These are phyloP conservation scores for Sciurus carolinensis DNA, from an alignment of 2,797 vertebrate species.

Conservation along the genomic window DNA sequence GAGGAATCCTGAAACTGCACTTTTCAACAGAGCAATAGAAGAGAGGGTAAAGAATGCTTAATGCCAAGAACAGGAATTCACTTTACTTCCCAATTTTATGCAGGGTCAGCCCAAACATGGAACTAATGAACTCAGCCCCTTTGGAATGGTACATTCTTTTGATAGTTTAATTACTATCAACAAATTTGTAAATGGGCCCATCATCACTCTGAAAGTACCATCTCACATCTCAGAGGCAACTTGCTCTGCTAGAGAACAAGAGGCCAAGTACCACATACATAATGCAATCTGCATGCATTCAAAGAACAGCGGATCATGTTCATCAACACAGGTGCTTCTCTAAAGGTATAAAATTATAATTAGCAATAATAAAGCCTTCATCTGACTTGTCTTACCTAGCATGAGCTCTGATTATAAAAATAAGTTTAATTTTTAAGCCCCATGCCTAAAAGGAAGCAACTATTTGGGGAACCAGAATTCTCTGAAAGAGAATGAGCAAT, in stretches of 20 bases:
- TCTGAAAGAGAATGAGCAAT: conserved; percentile 61
- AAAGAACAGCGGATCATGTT: background rate
- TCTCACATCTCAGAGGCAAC: conserved; percentile 70
- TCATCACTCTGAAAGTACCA: conserved; percentile 82
- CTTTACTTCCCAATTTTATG: conserved; percentile 54
- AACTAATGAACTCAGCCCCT: background rate
- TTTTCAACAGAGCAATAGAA: background rate
- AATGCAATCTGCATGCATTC: conserved; percentile 64
- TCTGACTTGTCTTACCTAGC: conserved; percentile 40
- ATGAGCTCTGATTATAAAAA: conserved; percentile 59
- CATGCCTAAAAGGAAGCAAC: conserved; percentile 22
- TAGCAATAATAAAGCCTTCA: conserved; percentile 64
- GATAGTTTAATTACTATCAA: conserved; percentile 85
- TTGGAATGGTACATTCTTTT: conserved; percentile 54
- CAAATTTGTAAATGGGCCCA: conserved; percentile 73
- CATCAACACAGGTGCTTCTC: conserved; percentile 70
- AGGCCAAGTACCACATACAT: background rate
- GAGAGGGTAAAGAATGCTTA: background rate
- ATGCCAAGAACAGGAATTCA: background rate
- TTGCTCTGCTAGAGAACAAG: conserved; percentile 69
- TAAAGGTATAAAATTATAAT: conserved; percentile 68
- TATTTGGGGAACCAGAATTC: conserved; percentile 35
- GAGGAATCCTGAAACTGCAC: background rate
- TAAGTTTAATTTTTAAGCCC: conserved; percentile 54
- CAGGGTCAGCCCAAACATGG: background rate